These are phyloP conservation scores for Butorides virescens DNA, from an alignment of 2,113 vertebrate species.

Conservation along the genomic window DNA sequence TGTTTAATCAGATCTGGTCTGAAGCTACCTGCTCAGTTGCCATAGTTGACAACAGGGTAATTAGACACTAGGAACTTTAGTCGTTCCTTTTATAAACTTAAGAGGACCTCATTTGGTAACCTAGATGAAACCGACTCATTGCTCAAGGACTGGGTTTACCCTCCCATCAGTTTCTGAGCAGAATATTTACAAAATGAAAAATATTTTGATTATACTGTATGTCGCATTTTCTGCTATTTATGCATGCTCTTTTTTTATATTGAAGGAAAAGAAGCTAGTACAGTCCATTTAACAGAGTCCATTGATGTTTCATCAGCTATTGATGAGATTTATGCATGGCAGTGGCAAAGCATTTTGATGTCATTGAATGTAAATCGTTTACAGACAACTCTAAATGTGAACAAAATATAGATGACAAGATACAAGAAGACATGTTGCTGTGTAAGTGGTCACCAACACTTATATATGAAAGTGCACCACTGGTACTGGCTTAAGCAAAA, in stretches of 20 bases:
- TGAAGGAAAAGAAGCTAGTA: background rate
- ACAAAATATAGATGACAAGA: background rate
- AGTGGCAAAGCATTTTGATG: background rate
- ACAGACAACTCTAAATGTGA: background rate
- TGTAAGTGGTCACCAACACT: background rate
- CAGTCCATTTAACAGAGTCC: background rate
- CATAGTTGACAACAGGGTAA: background rate
- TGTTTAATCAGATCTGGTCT: background rate
- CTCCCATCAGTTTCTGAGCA: background rate
- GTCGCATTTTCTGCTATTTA: background rate
- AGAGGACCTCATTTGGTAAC: background rate
- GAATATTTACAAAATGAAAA: background rate
- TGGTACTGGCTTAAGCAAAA: constrained; percentile 32
- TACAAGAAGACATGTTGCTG: background rate
- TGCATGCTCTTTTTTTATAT: background rate
- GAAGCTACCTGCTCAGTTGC: background rate
- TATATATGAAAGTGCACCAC: background rate
- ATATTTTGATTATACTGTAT: background rate
- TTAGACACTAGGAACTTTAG: background rate
- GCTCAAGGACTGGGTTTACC: background rate
- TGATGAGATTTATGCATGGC: background rate
- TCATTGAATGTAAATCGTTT: background rate
- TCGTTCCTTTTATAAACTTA: background rate
- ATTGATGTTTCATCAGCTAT: constrained; percentile 1
- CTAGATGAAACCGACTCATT: background rate